Percentiles rank a stretch among this genome's conserved stretches.
Conservation (phyloP, 2,797 vertebrate species). For the Emydoidea blandingii region DNA sequence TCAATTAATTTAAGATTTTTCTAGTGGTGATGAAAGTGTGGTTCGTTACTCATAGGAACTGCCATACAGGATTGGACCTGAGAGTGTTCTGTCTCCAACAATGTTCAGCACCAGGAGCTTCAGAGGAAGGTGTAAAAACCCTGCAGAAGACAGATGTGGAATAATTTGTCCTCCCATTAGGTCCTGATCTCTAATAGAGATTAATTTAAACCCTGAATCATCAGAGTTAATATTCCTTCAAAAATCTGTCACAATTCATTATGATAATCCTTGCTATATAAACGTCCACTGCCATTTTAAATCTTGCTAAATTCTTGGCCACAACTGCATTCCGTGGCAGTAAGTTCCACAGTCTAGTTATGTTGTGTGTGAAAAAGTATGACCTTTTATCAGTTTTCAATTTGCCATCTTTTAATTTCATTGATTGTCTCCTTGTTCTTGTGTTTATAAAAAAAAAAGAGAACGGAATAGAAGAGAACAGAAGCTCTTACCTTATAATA, state of each 20-base stretch:
- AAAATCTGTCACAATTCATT: neutral
- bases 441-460: neutral
- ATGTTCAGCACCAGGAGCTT: neutral
- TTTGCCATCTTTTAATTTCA: neutral
- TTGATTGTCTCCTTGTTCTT: neutral
- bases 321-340: neutral
- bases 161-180: neutral
- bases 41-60: neutral
- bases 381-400: neutral
- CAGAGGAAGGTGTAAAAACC: neutral
- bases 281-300: fast-evolving
- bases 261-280: neutral
- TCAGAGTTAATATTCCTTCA: neutral
- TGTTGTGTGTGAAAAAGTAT: fast-evolving
- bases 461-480: neutral
- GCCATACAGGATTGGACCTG: neutral
- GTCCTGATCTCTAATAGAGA: neutral
- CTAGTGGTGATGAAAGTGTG: neutral
- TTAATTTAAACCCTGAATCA: neutral
- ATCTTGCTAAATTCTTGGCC: neutral
- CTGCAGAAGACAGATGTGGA: neutral
- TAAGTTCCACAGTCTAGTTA: neutral
- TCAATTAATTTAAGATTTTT: neutral
- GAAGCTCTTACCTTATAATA: neutral
- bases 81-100: neutral